Base-by-base conservation (phyloP, 92 coral and sea anemone species). In the Umimayanthus kanabou region DNA sequence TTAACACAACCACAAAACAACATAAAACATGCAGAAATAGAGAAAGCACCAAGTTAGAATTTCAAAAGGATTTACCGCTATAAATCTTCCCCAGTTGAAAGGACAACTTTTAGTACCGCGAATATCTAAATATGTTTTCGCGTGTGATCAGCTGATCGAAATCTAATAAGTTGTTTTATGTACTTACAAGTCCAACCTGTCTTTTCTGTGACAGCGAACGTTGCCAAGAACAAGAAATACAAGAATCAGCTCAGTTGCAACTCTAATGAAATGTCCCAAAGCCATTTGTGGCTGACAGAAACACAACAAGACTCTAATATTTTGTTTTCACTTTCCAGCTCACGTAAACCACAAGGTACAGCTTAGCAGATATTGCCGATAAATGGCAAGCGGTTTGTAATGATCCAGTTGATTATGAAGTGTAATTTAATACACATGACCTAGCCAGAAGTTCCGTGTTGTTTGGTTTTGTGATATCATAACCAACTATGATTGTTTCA, bases 121-220 rank as follows among this genome's bases (percentile, higher is more conserved):
- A 82, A 67, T 40, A 65, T 10, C 53, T 6, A 69, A 26, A 4
- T 28, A 45, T 18, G 14, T 71, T 47, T 69, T 23, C 29, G 57
- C 26, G 8, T 47, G n/a, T 28, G 37, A 70, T 29, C 76, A 82
- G 47, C 18, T 81, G 58, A 40, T 82, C 66, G 16, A 20, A 69
- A 43, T 40, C 73, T 30, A 26, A 45, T 30, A 23, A 49, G 57
- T 42, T 82, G 37, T 43, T 58, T 82, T 69, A 18, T 83, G 5
- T 83, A 83, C 87, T 83, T 83, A 83, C 87, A 83, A 83, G 65
- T 83, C 87, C 77, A 83, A 53, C 7, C 84, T 67, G 28, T 73
- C 64, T n/a, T 47, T 57, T 4, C 10, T 47, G 37, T 69, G 28
- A 16, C 87, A 29, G 15, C 23, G n/a, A 13, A 83, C 79, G 65